phyloP scores from a whole-genome alignment of 2,113 vertebrate species.

The Dicentrarchus labrax region DNA sequence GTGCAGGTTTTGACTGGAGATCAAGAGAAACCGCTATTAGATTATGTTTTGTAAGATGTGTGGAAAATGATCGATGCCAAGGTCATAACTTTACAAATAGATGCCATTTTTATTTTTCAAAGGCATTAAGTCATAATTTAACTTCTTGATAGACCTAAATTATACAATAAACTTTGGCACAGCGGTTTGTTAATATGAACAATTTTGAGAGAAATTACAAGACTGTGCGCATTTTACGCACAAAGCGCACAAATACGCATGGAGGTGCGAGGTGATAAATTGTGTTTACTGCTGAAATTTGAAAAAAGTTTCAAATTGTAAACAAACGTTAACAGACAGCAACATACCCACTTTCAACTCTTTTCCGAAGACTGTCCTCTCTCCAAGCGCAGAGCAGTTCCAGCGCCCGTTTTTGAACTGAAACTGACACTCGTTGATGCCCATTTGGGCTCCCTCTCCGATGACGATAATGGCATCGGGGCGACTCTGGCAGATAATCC shows the following conservation, averaged over 20 bases:
- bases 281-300: constrained; percentile 4
- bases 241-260: constrained; percentile 3
- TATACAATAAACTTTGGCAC: neutral
- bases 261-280: neutral
- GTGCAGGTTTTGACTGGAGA: too few species aligned
- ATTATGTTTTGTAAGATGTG: neutral
- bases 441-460: constrained; percentile 98
- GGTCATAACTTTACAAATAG: neutral
- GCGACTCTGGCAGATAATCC: constrained; percentile 98
- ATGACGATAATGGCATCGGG: constrained; percentile 99
- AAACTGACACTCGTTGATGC: constrained; percentile 99
- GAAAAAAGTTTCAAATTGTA: constrained; percentile 19
- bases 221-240: constrained; percentile 43
- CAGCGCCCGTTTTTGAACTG: constrained; percentile 98
- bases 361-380: constrained; percentile 98
- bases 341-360: constrained; percentile 99
- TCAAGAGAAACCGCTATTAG: neutral
- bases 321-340: constrained; percentile 79
- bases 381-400: constrained; percentile 98
- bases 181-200: neutral
- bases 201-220: neutral
- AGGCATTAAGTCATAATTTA: neutral
- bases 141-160: neutral
- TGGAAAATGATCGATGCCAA: neutral
- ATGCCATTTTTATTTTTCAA: too few species aligned